Evolutionary conservation across 2,797 vertebrate genomes (phyloP).

Genomic region (Crocidura indochinensis): DNA sequence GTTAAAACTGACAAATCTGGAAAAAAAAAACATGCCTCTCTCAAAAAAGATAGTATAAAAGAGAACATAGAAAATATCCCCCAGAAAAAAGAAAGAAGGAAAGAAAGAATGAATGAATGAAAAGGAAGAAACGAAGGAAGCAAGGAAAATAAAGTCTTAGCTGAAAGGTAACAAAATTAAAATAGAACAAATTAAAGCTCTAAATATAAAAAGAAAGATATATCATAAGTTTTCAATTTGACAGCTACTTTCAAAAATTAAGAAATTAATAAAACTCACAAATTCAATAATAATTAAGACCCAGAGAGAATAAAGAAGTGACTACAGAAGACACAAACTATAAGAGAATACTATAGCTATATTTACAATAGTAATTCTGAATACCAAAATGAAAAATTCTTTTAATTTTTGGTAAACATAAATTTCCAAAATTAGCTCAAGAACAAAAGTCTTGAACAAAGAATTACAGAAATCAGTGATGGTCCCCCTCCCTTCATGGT

Average conservation of each 20-base stretch:
- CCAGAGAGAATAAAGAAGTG: neutral
- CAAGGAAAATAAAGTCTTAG: neutral
- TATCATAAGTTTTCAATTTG: conserved; percentile 11
- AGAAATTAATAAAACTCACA: conserved; percentile 9
- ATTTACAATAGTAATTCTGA: neutral
- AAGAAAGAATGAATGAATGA: no score
- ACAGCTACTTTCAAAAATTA: neutral
- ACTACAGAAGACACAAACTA: neutral
- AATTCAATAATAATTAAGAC: no score
- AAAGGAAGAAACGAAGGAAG: no score
- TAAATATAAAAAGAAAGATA: neutral
- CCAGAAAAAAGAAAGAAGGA: no score
- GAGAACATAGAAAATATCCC: neutral
- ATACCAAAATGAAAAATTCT: conserved; percentile 19
- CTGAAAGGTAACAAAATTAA: conserved; percentile 17
- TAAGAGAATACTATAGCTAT: neutral
- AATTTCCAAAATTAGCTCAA: conserved; percentile 16
- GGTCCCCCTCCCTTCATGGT: neutral
- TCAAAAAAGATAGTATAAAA: conserved; percentile 23
- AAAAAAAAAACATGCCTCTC: neutral
- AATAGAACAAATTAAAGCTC: neutral
- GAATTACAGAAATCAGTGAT: neutral
- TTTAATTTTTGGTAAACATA: conserved; percentile 4
- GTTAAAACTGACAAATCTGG: neutral
- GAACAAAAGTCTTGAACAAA: neutral